These are phyloP conservation scores for Pandemis corylana DNA, from an alignment of 2,888 invertebrate genomes.

Conservation along the genomic window DNA sequence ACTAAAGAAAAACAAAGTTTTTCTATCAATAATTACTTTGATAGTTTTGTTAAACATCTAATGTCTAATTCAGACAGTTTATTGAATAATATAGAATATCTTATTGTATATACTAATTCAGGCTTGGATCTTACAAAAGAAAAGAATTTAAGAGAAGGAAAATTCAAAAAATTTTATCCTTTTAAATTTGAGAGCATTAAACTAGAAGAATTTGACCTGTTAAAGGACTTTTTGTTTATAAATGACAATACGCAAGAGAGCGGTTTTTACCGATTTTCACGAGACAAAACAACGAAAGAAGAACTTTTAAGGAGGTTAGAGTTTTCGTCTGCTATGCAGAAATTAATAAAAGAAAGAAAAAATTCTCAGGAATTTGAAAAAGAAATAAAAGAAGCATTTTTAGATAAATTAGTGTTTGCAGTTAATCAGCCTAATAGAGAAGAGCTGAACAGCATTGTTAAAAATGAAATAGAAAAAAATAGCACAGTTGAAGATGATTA, in stretches of 20 bases:
- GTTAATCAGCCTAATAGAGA: conserved; percentile 47
- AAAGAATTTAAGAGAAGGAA: background rate
- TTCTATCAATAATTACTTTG: background rate
- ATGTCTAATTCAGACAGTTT: background rate
- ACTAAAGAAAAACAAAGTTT: background rate
- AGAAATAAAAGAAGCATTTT: background rate
- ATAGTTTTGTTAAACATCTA: background rate
- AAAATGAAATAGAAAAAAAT: background rate
- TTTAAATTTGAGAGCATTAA: background rate
- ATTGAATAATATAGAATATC: background rate
- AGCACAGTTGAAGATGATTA: background rate
- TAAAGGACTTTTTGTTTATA: background rate
- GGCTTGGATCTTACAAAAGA: background rate
- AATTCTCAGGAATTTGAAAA: background rate
- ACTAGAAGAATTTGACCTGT: background rate
- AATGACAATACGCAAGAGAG: background rate
- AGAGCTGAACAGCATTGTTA: background rate
- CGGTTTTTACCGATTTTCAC: background rate
- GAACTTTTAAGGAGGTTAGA: background rate
- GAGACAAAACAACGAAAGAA: background rate
- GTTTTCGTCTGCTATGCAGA: background rate
- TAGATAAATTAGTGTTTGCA: conserved; percentile 44
- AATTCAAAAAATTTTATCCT: background rate
- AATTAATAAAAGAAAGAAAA: background rate
- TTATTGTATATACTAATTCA: background rate